Base-by-base conservation (phyloP, 2,797 vertebrate species). In the Pithecia hirsuta region DNA sequence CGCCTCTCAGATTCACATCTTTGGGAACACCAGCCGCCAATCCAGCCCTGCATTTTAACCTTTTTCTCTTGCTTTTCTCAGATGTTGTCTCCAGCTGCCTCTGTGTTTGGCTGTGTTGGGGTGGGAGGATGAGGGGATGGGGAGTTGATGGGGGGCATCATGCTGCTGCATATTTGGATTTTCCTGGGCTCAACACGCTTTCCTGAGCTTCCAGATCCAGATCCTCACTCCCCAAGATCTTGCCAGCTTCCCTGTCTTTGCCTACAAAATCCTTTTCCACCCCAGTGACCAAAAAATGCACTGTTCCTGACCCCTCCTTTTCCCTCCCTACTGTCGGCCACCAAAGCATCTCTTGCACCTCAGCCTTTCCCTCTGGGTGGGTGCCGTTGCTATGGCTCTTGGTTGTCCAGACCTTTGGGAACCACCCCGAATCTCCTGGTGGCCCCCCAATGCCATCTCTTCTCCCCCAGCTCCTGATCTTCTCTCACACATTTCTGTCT, bases 181-280 rank as follows among this genome's bases (percentile, higher is more conserved):
- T 0, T 2, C 1, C 20, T 79, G 24, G 11, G 36, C 1, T 5
- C 26, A 14, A 26, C 1, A 13, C 7, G 7, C n/a, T 82, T 64
- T 41, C 70, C 28, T 26, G 11, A 30, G 55, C 22, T 24, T 19
- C 46, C 70, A 28, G 41, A 20, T 5, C 26, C 1, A 0, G 14
- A 41, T 61, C 44, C 39, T 36, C 26, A 15, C 39, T n/a, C 0
- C 30, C 5, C 2, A n/a, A 39, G 41, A 2, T 33, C 30, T 44
- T 5, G 1, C 36, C 2, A 14, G 74, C 19, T 33, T 7, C 52
- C 26, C 9, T 1, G 26, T 7, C 36, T 59, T n/a, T 50, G 48
- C 41, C 70, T 9, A 8, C 64, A 17, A 76, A 6, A 8, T 41
- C 59, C 3, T 30, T 28, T 57, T 22, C n/a, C 22, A 19, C 13